A percentile compares a stretch with the other conserved stretches of the same genome.
phyloP scores from a whole-genome alignment of 92 coral and sea anemone species.

The Phenganax subtilis region DNA sequence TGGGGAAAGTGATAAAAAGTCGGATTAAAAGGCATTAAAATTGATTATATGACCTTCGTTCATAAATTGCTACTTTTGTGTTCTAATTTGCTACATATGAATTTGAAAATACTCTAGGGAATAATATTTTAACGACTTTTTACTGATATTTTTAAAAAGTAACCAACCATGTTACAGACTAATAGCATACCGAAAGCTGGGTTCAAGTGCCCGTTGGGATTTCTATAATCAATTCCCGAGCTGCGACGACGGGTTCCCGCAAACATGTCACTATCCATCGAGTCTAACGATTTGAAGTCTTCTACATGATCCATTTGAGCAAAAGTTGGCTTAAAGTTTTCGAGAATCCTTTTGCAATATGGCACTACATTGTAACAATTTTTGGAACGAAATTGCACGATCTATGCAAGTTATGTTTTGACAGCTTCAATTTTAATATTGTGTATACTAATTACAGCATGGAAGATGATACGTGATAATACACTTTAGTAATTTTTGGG shows the following conservation, averaged over 20 bases:
- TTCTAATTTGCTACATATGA: slow-evolving; percentile 13
- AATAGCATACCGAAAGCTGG: slow-evolving; percentile 21
- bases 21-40: neutral
- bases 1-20: neutral
- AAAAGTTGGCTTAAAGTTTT: neutral
- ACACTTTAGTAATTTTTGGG: no score
- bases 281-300: slow-evolving; percentile 27
- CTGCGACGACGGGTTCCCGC: slow-evolving; percentile 1
- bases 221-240: neutral
- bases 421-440: no score
- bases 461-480: no score
- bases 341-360: neutral
- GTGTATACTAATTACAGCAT: no score
- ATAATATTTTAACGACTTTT: neutral
- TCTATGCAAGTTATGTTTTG: no score
- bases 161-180: neutral
- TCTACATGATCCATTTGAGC: neutral
- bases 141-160: no score
- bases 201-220: slow-evolving; percentile 6
- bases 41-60: neutral
- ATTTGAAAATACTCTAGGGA: neutral
- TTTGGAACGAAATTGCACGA: no score
- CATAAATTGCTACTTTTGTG: neutral
- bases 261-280: slow-evolving; percentile 7
- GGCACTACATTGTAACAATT: neutral